phyloP scores from a whole-genome alignment of 2,888 invertebrate genomes.

The Synergus itoensis region DNA sequence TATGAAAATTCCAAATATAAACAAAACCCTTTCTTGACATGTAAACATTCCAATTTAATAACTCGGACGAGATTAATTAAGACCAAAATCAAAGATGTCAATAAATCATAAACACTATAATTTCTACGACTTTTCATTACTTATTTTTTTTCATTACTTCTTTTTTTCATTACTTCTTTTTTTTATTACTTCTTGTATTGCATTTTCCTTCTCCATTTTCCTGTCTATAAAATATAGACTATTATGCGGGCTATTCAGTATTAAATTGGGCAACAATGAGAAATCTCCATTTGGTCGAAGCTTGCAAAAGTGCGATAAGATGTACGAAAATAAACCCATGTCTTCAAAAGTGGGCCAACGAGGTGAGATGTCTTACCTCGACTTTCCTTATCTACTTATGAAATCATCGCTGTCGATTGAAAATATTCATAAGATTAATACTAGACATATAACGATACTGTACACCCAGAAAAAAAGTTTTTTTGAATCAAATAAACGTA shows the following conservation, averaged over 20 bases:
- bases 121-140: too few relatives aligned
- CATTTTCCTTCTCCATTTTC: neutral
- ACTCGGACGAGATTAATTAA: too few relatives aligned
- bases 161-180: neutral
- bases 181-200: neutral
- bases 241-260: neutral
- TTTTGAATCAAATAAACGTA: too few relatives aligned
- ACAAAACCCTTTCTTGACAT: too few relatives aligned
- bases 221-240: neutral
- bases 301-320: constrained; percentile 23
- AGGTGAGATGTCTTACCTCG: constrained; percentile 5
- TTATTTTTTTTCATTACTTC: too few relatives aligned
- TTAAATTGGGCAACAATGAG: neutral
- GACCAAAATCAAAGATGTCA: too few relatives aligned
- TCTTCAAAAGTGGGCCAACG: constrained; percentile 11
- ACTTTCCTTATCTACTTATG: constrained; percentile 23
- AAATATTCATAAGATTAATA: neutral
- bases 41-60: too few relatives aligned
- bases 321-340: constrained; percentile 25
- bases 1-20: too few relatives aligned
- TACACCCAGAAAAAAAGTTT: too few relatives aligned
- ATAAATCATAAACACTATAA: too few relatives aligned
- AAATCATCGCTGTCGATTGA: constrained; percentile 18
- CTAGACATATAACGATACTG: neutral
- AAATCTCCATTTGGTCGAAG: neutral